These are phyloP conservation scores for Apamea anceps DNA, from an alignment of 2,888 invertebrate species.

Conservation along the genomic window DNA sequence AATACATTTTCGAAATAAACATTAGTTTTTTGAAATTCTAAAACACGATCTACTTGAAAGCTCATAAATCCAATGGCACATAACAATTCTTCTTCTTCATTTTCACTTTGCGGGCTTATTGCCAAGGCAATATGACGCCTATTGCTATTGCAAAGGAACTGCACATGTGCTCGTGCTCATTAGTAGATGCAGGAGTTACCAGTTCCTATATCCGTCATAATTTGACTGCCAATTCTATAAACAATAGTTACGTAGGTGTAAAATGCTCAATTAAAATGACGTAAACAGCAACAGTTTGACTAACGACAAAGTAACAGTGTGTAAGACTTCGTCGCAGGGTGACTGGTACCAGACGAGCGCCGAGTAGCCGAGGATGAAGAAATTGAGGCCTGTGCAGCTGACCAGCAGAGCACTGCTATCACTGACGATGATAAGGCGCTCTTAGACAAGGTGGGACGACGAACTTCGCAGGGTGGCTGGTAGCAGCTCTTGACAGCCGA, in stretches of 20 bases:
- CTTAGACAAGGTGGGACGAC: not conserved
- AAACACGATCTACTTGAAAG: conserved; percentile 43
- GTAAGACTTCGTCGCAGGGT: not conserved
- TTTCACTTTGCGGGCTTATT: conserved; percentile 14
- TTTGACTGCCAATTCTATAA: conserved; percentile 54
- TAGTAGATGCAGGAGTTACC: conserved; percentile 10
- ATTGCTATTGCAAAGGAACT: conserved; percentile 24
- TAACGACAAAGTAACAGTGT: not conserved
- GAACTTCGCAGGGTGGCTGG: not conserved
- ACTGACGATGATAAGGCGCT: not conserved
- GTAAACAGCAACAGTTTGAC: conserved; percentile 11
- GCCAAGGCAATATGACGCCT: conserved; percentile 35
- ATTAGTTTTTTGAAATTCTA: conserved; percentile 8
- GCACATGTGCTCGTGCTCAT: conserved; percentile 36
- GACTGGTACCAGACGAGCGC: not conserved
- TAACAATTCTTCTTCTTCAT: conserved; percentile 40
- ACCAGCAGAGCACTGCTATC: not conserved
- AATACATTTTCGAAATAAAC: conserved; percentile 31
- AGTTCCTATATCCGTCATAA: conserved; percentile 25
- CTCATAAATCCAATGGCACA: conserved; percentile 41
- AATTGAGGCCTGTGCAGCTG: too few relatives aligned
- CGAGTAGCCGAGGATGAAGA: not conserved
- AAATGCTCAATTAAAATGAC: conserved; percentile 20
- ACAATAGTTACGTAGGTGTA: conserved; percentile 24
- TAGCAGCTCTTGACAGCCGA: not conserved